Evolutionary conservation across 1,140 invertebrate species (phyloP).

Genomic region (Papilio polytes): DNA sequence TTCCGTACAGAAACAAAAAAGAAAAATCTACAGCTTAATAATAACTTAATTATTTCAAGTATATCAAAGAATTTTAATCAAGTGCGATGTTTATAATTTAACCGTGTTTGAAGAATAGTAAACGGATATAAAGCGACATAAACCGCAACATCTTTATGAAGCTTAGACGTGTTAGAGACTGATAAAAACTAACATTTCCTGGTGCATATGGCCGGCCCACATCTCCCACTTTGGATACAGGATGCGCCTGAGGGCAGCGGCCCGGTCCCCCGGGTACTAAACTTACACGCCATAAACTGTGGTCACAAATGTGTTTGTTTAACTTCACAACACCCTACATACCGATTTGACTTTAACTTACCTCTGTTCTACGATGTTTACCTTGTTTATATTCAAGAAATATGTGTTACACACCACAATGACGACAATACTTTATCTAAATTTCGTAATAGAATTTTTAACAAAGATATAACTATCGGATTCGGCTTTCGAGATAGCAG

Average conservation of each 20-base stretch:
- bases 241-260: slow-evolving; percentile 74
- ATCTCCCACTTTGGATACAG: slow-evolving; percentile 66
- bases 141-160: slow-evolving; percentile 56
- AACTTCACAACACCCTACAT: slow-evolving; percentile 27
- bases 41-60: not conserved
- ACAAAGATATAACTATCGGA: not conserved
- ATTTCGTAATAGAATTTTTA: not conserved
- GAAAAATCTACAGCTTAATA: not conserved
- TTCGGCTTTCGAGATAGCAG: not conserved
- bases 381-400: not conserved
- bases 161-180: slow-evolving; percentile 63
- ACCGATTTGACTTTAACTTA: not conserved
- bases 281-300: slow-evolving; percentile 53
- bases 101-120: slow-evolving; percentile 38
- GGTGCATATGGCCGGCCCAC: slow-evolving; percentile 66
- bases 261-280: slow-evolving; percentile 59
- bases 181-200: slow-evolving; percentile 77
- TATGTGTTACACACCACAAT: not conserved
- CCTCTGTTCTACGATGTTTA: not conserved
- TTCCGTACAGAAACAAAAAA: not conserved
- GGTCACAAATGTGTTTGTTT: slow-evolving; percentile 26
- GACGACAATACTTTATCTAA: not conserved
- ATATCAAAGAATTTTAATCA: not conserved
- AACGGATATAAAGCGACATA: slow-evolving; percentile 59
- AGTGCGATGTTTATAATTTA: not conserved